phyloP scores from a whole-genome alignment of 2,797 vertebrate genomes.

The Helostoma temminkii region DNA sequence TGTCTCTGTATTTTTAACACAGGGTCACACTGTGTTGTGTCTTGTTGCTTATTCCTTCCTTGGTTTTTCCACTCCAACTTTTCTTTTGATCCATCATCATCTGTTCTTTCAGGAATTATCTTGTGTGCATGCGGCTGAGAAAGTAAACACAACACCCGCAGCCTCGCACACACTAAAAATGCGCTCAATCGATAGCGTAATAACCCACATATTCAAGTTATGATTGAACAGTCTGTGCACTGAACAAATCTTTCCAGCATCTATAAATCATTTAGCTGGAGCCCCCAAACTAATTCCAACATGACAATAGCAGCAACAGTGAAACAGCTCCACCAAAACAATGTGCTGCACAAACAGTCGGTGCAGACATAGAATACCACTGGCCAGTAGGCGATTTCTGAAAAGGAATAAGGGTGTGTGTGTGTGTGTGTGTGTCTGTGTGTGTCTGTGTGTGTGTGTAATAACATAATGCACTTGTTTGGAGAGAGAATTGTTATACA shows the following conservation, averaged over 20 bases:
- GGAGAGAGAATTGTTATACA: conserved; percentile 4
- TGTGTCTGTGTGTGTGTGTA: conserved; percentile 13
- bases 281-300: conserved; percentile 25
- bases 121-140: background rate
- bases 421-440: conserved; percentile 9
- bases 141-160: conserved; percentile 6
- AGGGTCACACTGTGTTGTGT: conserved; percentile 48
- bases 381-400: background rate
- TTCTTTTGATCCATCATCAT: conserved; percentile 13
- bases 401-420: conserved; percentile 23
- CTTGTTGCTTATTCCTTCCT: conserved; percentile 4
- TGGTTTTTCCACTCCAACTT: conserved; percentile 3
- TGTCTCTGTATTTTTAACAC: conserved; percentile 32
- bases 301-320: conserved; percentile 5
- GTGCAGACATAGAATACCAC: background rate
- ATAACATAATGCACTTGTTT: conserved; percentile 19
- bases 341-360: background rate
- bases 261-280: conserved; percentile 35
- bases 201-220: conserved; percentile 31
- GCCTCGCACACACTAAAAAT: conserved; percentile 2
- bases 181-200: conserved; percentile 15
- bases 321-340: conserved; percentile 16
- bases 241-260: conserved; percentile 24
- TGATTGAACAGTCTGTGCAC: conserved; percentile 40
- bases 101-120: background rate